Conservation (phyloP, 2,888 invertebrate genomes). For the Philopedon plagiatum region DNA sequence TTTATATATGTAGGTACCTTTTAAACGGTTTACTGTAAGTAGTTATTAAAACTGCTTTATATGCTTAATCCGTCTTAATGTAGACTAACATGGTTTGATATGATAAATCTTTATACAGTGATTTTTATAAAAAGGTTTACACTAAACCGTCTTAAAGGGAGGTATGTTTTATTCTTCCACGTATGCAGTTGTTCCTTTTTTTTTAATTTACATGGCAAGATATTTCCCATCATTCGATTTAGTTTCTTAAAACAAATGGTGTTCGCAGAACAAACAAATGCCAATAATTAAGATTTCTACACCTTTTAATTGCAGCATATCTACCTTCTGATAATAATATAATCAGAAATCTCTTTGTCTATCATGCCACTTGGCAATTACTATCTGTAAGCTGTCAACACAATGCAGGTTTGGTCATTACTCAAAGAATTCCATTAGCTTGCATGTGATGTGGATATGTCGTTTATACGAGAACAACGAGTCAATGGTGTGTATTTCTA, state of each 20-base stretch:
- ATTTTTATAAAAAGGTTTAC: no score
- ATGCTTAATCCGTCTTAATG: no score
- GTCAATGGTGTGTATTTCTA: neutral
- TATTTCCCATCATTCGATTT: no score
- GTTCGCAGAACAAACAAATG: neutral
- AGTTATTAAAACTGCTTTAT: no score
- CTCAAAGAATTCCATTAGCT: neutral
- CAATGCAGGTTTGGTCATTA: slow-evolving; percentile 1
- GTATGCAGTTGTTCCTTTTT: no score
- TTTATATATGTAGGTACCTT: no score
- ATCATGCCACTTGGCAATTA: neutral
- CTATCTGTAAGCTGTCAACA: slow-evolving; percentile 5
- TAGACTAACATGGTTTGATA: no score
- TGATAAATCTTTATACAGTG: no score
- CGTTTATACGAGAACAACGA: slow-evolving; percentile 1
- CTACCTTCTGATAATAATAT: neutral
- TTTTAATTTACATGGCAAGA: no score
- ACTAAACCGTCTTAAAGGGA: no score
- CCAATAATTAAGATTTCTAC: neutral
- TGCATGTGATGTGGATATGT: slow-evolving; percentile 8
- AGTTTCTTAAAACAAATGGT: neutral
- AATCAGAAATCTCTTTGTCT: neutral
- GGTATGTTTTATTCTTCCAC: no score
- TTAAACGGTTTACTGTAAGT: no score
- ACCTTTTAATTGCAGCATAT: neutral